Conservation (phyloP, 2,113 vertebrate genomes). For the Thunnus thynnus region DNA sequence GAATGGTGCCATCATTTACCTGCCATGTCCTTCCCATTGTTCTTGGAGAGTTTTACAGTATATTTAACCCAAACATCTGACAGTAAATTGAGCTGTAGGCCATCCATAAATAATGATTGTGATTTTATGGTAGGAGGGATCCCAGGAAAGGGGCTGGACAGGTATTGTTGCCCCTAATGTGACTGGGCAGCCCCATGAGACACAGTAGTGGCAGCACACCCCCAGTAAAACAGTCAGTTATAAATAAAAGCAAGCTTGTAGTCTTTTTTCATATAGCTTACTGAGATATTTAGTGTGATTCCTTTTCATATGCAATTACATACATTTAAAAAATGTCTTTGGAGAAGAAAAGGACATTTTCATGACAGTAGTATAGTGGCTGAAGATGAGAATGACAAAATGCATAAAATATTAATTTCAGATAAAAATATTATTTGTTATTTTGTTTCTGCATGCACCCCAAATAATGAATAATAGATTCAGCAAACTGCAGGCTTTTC, state of each 20-base stretch:
- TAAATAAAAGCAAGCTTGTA: constrained; percentile 6
- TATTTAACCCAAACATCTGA: constrained; percentile 58
- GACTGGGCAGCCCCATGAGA: constrained; percentile 61
- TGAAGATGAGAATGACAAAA: background rate
- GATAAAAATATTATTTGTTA: background rate
- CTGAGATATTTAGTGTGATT: background rate
- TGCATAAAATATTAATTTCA: background rate
- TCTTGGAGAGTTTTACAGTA: constrained; percentile 22
- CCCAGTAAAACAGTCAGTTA: constrained; percentile 17
- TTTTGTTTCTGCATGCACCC: background rate
- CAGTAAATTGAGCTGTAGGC: constrained; percentile 59
- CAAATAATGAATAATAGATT: too few relatives aligned
- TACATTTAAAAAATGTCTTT: background rate
- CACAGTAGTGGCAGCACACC: constrained; percentile 54
- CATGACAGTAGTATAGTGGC: too few relatives aligned
- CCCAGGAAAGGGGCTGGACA: constrained; percentile 58
- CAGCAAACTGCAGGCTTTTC: background rate
- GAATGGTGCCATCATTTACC: constrained; percentile 31
- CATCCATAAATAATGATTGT: constrained; percentile 66
- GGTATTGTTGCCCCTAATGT: constrained; percentile 72
- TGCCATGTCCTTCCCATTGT: constrained; percentile 43
- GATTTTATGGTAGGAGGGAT: constrained; percentile 67
- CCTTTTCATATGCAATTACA: background rate
- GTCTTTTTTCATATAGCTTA: too few relatives aligned
- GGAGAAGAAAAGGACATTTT: too few relatives aligned